Evolutionary conservation across 2,797 vertebrate genomes (phyloP), one percentile per base, ranked within the genome.

Genomic region (Hybognathus amarus): DNA sequence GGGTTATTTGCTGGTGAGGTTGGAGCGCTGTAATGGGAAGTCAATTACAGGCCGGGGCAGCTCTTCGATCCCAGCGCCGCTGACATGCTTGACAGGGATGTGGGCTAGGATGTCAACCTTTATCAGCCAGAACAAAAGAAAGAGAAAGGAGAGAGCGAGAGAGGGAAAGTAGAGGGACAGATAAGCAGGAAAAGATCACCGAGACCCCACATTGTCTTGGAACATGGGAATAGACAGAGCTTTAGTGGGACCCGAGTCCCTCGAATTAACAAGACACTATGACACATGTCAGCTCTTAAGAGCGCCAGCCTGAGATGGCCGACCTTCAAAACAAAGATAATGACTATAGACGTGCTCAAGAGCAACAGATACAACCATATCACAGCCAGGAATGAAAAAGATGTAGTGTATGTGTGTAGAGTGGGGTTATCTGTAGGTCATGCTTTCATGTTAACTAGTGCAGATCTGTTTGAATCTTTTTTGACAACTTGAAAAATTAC

Each of bases 121-220:
- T 79, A 79, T 84, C 83, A 84, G 68, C 67, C 68, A 66, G 63
- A 78, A 79, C 77, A 56, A 83, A 56, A 87, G 40, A 85, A 64
- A 84, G 36, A 87, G 73, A 67, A n/a, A 40, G 68, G 27, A 61
- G 24, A 71, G 54, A 56, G 33, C 24, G 2, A 42, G 47, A 75
- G 63, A 54, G 54, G 36, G 40, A 77, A 80, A 74, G 47, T 30
- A 59, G 20, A 80, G 50, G 54, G 24, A 85, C 70, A 82, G 80
- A 66, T 82, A 74, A 74, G 69, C 38, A n/a, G 5, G 42, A 63
- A 81, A 71, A 52, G 42, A 61, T 64, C 56, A 18, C 42, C 13
- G 67, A 64, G 56, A 82, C 52, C 63, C 20, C 18, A 45, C 70
- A 82, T 82, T 64, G 59, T 73, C 69, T 52, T 52, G 42, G 22